phyloP scores from a whole-genome alignment of 2,888 invertebrate species.

The Sarcophaga carnaria region DNA sequence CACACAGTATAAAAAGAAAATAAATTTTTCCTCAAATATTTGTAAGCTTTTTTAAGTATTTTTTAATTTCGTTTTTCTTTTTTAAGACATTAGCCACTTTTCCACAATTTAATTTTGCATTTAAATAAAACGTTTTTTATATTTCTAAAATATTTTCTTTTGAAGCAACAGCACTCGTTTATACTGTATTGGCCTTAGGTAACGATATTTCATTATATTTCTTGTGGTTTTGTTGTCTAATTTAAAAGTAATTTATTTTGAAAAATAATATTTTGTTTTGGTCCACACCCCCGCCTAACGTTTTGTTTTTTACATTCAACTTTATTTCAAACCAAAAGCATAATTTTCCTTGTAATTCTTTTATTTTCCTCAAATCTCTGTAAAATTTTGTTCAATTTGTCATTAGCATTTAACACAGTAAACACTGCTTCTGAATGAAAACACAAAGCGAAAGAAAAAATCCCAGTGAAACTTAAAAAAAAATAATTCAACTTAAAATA shows the following conservation, averaged over 20 bases:
- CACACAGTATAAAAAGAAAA: neutral
- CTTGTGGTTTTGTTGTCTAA: neutral
- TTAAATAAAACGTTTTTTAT: neutral
- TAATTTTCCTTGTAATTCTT: slow-evolving; percentile 26
- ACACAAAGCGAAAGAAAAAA: slow-evolving; percentile 3
- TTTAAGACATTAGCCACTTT: neutral
- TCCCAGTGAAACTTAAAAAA: neutral
- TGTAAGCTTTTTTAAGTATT: neutral
- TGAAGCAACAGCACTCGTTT: neutral
- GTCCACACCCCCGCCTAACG: neutral
- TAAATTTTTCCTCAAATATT: neutral
- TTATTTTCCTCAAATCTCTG: slow-evolving; percentile 53
- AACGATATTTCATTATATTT: neutral
- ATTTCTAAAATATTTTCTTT: neutral
- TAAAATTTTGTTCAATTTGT: slow-evolving; percentile 61
- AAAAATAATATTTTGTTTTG: neutral
- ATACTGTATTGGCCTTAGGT: neutral
- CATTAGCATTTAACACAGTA: slow-evolving; percentile 60
- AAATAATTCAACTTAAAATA: neutral
- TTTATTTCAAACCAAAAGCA: neutral
- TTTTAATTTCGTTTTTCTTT: slow-evolving; percentile 16
- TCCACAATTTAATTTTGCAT: neutral
- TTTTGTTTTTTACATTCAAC: neutral
- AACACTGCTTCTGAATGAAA: slow-evolving; percentile 29
- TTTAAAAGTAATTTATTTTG: slow-evolving; percentile 37